Conservation (phyloP, 2,888 invertebrate species). For the Eristalinus sepulchralis region DNA sequence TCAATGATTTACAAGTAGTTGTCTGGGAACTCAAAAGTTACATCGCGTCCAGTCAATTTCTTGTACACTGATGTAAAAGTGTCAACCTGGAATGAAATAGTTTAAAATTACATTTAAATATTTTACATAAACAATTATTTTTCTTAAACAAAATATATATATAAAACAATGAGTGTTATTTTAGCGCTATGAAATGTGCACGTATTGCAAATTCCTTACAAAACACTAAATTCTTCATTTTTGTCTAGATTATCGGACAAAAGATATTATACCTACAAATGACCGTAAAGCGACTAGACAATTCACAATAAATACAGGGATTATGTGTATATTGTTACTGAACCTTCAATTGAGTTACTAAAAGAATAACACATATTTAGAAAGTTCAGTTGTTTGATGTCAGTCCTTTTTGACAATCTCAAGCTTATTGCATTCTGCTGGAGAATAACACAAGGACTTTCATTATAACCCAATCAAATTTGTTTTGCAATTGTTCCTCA, state of each 20-base stretch:
- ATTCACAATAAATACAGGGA: background rate
- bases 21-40: constrained; percentile 99
- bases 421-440: constrained; percentile 71
- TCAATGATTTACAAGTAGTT: constrained; percentile 88
- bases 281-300: constrained; percentile 65
- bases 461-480: constrained; percentile 6
- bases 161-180: background rate
- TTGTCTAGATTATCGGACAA: constrained; percentile 56
- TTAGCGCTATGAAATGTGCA: constrained; percentile 2
- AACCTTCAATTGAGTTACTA: background rate
- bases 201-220: background rate
- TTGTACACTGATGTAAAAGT: constrained; percentile 99
- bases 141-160: background rate
- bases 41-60: constrained; percentile 99
- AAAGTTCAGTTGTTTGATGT: constrained; percentile 71
- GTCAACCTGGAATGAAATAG: constrained; percentile 88
- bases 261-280: constrained; percentile 11
- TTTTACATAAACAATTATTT: background rate
- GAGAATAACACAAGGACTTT: constrained; percentile 79
- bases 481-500: constrained; percentile 45
- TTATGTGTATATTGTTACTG: background rate
- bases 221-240: constrained; percentile 25
- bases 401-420: constrained; percentile 79
- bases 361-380: background rate
- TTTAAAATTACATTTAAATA: background rate